Evolutionary conservation across 2,888 invertebrate genomes (phyloP).

Genomic region (Temnothorax rugatulus): DNA sequence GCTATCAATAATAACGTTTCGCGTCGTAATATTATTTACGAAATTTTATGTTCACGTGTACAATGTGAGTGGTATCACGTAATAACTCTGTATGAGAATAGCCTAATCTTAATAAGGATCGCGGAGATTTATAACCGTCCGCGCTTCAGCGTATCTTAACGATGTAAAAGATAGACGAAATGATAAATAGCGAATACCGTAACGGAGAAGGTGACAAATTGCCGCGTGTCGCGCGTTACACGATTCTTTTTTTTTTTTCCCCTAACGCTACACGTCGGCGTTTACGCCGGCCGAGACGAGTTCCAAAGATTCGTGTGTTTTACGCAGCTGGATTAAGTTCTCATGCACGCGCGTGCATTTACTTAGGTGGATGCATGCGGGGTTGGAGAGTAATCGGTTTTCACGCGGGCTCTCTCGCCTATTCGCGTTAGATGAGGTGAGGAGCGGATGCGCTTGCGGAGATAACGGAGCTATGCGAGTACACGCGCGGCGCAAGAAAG

Average conservation of each 20-base stretch:
- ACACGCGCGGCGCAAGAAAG: conserved; percentile 56
- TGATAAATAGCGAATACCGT: conserved; percentile 49
- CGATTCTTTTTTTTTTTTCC: background rate
- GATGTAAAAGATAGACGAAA: conserved; percentile 42
- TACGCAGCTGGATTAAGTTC: conserved; percentile 24
- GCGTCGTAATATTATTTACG: background rate
- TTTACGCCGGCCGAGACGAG: conserved; percentile 4
- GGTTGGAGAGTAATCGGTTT: conserved; percentile 65
- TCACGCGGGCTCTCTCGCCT: conserved; percentile 51
- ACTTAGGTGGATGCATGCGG: conserved; percentile 31
- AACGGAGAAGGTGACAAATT: conserved; percentile 41
- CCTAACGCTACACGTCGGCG: background rate
- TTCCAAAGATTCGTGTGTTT: conserved; percentile 14
- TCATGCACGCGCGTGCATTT: conserved; percentile 18
- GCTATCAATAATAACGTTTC: conserved; percentile 5
- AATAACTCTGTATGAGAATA: conserved; percentile 31
- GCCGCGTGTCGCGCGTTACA: conserved; percentile 38
- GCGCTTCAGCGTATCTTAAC: conserved; percentile 42
- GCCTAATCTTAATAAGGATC: conserved; percentile 52
- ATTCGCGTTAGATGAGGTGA: conserved; percentile 64
- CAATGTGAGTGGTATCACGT: conserved; percentile 29
- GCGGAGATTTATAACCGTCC: conserved; percentile 46
- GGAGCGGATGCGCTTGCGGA: conserved; percentile 63
- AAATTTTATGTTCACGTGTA: conserved; percentile 19
- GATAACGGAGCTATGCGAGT: conserved; percentile 74